A percentile compares a stretch with the other conserved stretches of the same genome.
Conservation (phyloP, 2,797 vertebrate species). For the Limnodromus scolopaceus region DNA sequence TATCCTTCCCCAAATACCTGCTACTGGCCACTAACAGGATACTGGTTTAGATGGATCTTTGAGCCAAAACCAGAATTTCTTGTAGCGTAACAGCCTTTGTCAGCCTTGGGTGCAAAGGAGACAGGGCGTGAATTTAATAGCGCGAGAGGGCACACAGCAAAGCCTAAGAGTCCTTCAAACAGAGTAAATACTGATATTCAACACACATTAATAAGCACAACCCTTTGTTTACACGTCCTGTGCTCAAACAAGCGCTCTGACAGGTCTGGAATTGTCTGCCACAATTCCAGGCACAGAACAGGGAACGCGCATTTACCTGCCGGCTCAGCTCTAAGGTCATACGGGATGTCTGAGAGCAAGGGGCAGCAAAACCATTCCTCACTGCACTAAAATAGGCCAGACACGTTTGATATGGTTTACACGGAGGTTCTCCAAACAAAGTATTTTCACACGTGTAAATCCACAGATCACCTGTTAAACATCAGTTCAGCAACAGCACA, state of each 20-base stretch:
- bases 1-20: background rate
- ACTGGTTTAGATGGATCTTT: background rate
- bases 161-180: background rate
- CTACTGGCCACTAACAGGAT: background rate
- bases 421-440: background rate
- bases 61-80: background rate
- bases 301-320: background rate
- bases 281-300: background rate
- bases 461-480: background rate
- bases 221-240: background rate
- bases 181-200: background rate
- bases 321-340: background rate
- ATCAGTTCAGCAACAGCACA: background rate
- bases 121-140: rapidly evolving
- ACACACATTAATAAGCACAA: background rate
- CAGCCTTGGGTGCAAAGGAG: background rate
- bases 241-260: background rate
- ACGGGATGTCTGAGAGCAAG: background rate
- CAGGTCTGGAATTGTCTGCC: background rate
- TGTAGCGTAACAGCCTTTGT: background rate
- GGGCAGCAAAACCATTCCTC: background rate
- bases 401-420: background rate
- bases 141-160: background rate
- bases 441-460: background rate
- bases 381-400: background rate